These are phyloP conservation scores for Synanthedon myopaeformis DNA, from an alignment of 2,888 invertebrate genomes.

Conservation along the genomic window DNA sequence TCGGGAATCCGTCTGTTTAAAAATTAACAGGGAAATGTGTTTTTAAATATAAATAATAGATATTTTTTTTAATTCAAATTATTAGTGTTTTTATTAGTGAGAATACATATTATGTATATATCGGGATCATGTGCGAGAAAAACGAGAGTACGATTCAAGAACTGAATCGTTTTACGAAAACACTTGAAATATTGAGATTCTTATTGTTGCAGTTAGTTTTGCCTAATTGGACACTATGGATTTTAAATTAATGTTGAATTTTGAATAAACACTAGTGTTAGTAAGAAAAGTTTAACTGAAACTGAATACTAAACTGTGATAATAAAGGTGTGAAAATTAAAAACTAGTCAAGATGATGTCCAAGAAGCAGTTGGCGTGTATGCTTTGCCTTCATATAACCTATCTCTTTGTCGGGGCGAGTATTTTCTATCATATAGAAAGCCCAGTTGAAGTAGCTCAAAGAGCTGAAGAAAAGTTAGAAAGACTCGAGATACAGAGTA, in stretches of 20 bases:
- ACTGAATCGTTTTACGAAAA: slow-evolving; percentile 23
- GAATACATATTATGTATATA: slow-evolving; percentile 18
- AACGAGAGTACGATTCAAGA: slow-evolving; percentile 19
- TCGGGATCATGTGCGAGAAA: slow-evolving; percentile 31
- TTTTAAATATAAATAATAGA: neutral
- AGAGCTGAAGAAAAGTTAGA: slow-evolving; percentile 71
- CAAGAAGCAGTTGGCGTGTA: slow-evolving; percentile 81
- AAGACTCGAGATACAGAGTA: slow-evolving; percentile 79
- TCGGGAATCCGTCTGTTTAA: slow-evolving; percentile 27
- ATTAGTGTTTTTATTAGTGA: neutral
- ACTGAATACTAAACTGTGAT: slow-evolving; percentile 7
- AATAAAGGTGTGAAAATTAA: slow-evolving; percentile 13
- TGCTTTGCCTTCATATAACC: slow-evolving; percentile 79
- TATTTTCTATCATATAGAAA: slow-evolving; percentile 86
- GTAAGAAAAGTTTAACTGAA: slow-evolving; percentile 1
- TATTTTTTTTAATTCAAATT: neutral
- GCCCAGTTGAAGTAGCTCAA: slow-evolving; percentile 74
- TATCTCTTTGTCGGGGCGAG: slow-evolving; percentile 87
- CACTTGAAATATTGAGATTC: slow-evolving; percentile 23
- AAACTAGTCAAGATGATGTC: slow-evolving; percentile 76
- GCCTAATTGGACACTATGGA: slow-evolving; percentile 36
- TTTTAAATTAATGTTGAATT: slow-evolving; percentile 17
- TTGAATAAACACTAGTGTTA: too few relatives aligned
- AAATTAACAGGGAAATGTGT: neutral
- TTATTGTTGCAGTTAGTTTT: slow-evolving; percentile 23